phyloP scores from a whole-genome alignment of 2,113 vertebrate species.

The Hippopotamus amphibius region DNA sequence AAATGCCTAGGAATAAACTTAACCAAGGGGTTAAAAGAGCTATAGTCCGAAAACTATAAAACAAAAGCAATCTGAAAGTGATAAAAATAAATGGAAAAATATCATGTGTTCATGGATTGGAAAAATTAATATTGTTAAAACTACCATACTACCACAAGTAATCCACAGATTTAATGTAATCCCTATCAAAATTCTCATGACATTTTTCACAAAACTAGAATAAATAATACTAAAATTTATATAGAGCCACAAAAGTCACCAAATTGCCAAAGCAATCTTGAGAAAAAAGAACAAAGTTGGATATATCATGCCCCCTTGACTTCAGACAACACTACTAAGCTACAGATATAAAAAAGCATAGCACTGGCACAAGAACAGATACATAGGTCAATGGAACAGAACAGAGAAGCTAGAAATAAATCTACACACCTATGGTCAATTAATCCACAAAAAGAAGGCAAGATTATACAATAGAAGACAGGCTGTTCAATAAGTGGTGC shows the following conservation, averaged over 20 bases:
- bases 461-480: too few species aligned
- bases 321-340: not conserved
- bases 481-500: too few species aligned
- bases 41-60: not conserved
- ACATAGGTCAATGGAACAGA: not conserved
- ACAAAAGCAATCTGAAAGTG: not conserved
- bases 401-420: too few species aligned
- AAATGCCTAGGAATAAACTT: not conserved
- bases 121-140: not conserved
- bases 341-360: not conserved
- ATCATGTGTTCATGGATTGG: not conserved
- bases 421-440: too few species aligned
- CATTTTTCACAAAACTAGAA: not conserved
- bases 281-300: not conserved
- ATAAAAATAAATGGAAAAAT: not conserved
- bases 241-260: not conserved
- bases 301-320: not conserved
- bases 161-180: not conserved
- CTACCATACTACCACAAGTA: not conserved
- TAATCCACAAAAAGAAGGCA: too few species aligned
- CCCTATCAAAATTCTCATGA: not conserved
- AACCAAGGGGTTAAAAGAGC: not conserved
- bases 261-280: not conserved
- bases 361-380: not conserved
- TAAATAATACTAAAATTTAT: not conserved